A percentile compares a stretch with the other conserved stretches of the same genome.
phyloP scores from a whole-genome alignment of 2,113 vertebrate genomes.

The Eublepharis macularius region DNA sequence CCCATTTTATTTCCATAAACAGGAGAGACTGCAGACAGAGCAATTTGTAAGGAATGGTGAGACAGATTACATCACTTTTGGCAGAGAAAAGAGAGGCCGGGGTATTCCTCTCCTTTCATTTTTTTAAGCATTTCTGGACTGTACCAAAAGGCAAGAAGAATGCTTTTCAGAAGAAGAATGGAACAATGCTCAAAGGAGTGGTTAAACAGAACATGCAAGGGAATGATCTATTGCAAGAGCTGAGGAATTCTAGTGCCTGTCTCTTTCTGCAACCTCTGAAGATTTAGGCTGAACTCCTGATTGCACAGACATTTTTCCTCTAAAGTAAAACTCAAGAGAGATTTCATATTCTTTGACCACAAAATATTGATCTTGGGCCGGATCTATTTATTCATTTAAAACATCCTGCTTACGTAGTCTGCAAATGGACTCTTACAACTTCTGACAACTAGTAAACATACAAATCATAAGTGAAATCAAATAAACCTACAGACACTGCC shows the following conservation, averaged over 20 bases:
- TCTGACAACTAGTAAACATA: too few species aligned
- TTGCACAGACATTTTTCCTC: neutral
- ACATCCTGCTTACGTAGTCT: too few species aligned
- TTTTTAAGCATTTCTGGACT: neutral
- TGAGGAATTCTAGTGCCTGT: neutral
- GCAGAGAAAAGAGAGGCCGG: neutral
- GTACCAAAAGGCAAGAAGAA: conserved; percentile 15
- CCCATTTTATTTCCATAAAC: conserved; percentile 18
- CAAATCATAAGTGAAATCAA: too few species aligned
- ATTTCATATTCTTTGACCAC: neutral
- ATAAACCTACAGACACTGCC: too few species aligned
- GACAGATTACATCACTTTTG: conserved; percentile 34
- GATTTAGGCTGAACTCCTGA: neutral
- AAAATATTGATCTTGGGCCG: neutral
- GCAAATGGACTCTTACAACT: too few species aligned
- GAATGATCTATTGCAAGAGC: fast-evolving
- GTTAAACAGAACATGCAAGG: neutral
- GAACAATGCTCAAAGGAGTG: neutral
- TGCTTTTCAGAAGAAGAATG: neutral
- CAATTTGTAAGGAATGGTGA: conserved; percentile 10
- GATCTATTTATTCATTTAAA: too few species aligned
- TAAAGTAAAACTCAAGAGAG: too few species aligned
- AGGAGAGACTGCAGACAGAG: neutral
- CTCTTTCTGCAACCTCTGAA: neutral
- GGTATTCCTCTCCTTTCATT: neutral